phyloP scores from a whole-genome alignment of 2,797 vertebrate species.

The Selene dorsalis region DNA sequence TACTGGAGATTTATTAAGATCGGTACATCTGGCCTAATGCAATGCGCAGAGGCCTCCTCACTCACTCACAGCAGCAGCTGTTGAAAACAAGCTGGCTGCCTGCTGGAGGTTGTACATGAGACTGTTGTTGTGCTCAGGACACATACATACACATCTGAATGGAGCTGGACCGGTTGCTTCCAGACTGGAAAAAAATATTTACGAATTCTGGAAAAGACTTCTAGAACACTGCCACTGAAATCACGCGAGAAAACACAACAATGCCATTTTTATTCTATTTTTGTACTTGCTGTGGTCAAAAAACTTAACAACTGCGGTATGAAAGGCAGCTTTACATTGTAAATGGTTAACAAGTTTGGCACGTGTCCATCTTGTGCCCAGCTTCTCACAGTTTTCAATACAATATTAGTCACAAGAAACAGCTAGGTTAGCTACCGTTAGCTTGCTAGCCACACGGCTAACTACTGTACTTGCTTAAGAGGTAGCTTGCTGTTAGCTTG shows the following conservation, averaged over 20 bases:
- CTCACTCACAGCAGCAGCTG: constrained; percentile 54
- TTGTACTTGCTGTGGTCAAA: constrained; percentile 19
- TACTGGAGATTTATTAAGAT: constrained; percentile 46
- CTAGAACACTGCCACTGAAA: constrained; percentile 46
- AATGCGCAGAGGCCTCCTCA: constrained; percentile 75
- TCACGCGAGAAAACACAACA: constrained; percentile 67
- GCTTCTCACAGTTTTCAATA: constrained; percentile 38
- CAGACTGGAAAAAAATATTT: constrained; percentile 41
- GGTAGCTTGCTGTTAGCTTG: constrained; percentile 38
- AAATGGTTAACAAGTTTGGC: constrained; percentile 56
- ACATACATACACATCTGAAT: constrained; percentile 48
- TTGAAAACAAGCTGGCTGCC: constrained; percentile 52
- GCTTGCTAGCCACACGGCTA: constrained; percentile 67
- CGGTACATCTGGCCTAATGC: constrained; percentile 59
- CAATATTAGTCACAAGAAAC: constrained; percentile 40
- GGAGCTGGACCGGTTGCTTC: constrained; percentile 49
- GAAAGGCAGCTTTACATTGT: constrained; percentile 18
- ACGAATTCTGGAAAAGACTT: constrained; percentile 51
- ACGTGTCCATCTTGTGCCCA: constrained; percentile 53
- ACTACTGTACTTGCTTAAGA: constrained; percentile 43
- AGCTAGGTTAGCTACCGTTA: constrained; percentile 62
- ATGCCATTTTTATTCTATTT: constrained; percentile 47
- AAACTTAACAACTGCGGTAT: constrained; percentile 21
- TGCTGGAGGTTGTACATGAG: constrained; percentile 52
- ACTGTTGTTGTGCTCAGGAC: constrained; percentile 56